Percentiles rank a stretch among this genome's conserved stretches.
Evolutionary conservation across 2,888 invertebrate genomes (phyloP).

Genomic region (Neoscelio sp.): DNA sequence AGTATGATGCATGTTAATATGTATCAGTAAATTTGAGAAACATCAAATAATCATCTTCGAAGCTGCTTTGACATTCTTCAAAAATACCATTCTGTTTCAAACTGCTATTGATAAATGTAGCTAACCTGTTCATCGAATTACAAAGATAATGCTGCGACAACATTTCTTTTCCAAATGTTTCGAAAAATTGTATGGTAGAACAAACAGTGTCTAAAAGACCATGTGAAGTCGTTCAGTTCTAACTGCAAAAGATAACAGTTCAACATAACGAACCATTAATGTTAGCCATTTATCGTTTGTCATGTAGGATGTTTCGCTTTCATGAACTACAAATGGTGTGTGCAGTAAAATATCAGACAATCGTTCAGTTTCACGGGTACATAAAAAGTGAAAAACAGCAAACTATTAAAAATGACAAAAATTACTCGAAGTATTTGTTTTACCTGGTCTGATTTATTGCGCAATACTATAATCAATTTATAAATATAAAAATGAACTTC

Average conservation of each 20-base stretch:
- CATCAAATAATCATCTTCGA: not conserved
- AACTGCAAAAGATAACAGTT: not conserved
- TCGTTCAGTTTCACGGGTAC: not conserved
- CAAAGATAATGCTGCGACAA: not conserved
- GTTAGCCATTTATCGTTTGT: constrained; percentile 6
- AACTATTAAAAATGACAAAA: too few species aligned
- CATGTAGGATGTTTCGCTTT: constrained; percentile 4
- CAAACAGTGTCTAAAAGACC: not conserved
- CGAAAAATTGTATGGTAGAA: not conserved
- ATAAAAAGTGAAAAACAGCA: too few species aligned
- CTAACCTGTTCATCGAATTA: not conserved
- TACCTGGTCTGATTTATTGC: too few species aligned
- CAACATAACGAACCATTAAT: constrained; percentile 9
- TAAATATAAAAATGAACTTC: too few species aligned
- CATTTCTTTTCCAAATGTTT: not conserved
- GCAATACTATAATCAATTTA: too few species aligned
- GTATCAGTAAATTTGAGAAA: not conserved
- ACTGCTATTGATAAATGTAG: not conserved
- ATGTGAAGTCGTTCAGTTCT: not conserved
- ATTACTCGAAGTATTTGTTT: not conserved
- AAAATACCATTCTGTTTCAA: not conserved
- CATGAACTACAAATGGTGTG: not conserved
- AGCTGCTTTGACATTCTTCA: not conserved
- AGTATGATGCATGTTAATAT: not conserved
- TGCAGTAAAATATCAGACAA: not conserved